Base-by-base conservation (phyloP, 2,888 invertebrate genomes). In the Calliopum simillimum region DNA sequence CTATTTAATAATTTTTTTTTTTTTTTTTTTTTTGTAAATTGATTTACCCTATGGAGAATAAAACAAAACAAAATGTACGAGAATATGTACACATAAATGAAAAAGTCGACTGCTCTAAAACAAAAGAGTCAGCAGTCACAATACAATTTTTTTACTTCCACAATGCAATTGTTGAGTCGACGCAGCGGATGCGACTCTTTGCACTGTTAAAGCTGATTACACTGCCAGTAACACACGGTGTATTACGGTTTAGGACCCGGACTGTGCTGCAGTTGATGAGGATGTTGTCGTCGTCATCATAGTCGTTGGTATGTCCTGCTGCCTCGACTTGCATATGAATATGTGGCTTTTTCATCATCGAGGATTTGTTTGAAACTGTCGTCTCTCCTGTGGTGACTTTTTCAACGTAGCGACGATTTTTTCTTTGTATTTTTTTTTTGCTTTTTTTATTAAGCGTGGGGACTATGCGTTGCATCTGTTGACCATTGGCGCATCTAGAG, bases 171-270 rank as follows among this genome's bases (percentile, higher is more conserved):
- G 67, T 55, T 71, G 73, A 80, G 77, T 80, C 78, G 79, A 77
- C 81, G 81, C 81, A 82, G 81, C 81, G 82, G 82, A 82, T 81
- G 79, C 79, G 79, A 80, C 77, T 79, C 80, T 80, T 79, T 73
- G 80, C 81, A 77, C 77, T 80, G 80, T 82, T 80, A 80, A 79
- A 81, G 81, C 82, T 82, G 82, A 82, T 82, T 82, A 82, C 79
- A 82, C 81, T 81, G 81, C 82, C 78, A 81, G 76, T 75, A 74
- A 69, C 72, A 74, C 64, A 66, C 14, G 67, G 66, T 53, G 47
- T 53, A 14, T n/a, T n/a, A 33, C n/a, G 19, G n/a, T 49, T 58
- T 12, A 11, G 33, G 55, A 49, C 43, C 25, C 13, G 33, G n/a
- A 55, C 13, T 47, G 58, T 25, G 59, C 69, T 59, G 53, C 44